Evolutionary conservation across 1,140 invertebrate species (phyloP).

Genomic region (Pteromalus puparum): DNA sequence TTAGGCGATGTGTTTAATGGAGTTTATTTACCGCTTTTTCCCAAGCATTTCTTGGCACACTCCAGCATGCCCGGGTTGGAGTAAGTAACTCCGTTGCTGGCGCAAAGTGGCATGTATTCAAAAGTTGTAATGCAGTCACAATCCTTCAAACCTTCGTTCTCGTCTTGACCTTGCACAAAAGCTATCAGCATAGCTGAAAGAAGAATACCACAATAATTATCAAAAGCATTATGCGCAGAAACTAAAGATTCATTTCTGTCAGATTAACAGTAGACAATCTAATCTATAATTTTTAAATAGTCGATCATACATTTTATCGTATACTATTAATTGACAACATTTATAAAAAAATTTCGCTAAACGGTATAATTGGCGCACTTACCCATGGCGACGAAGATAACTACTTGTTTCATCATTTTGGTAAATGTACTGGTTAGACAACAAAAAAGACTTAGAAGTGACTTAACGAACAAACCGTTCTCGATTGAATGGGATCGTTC

Average conservation of each 20-base stretch:
- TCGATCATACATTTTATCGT: no score
- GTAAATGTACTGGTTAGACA: not conserved
- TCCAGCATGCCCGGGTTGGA: conserved; percentile 26
- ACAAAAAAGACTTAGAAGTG: not conserved
- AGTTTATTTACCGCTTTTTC: conserved; percentile 12
- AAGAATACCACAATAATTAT: not conserved
- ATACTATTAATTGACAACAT: no score
- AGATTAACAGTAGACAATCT: not conserved
- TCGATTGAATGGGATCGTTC: not conserved
- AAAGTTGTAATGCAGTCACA: conserved; percentile 26
- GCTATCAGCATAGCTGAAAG: not conserved
- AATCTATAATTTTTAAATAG: no score
- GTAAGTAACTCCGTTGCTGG: conserved; percentile 40
- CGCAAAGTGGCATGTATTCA: conserved; percentile 38
- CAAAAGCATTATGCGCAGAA: not conserved
- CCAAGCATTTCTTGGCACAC: conserved; percentile 31
- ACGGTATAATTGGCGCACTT: not conserved
- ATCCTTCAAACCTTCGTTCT: conserved; percentile 4
- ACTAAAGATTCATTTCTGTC: not conserved
- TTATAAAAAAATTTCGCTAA: not conserved
- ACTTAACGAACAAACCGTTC: conserved; percentile 8
- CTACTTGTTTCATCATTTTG: conserved; percentile 31
- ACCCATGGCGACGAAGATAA: conserved; percentile 18
- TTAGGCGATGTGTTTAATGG: no score
- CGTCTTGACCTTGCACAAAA: not conserved